Evolutionary conservation across 2,113 vertebrate species (phyloP), one percentile per base, ranked within the genome.

Genomic region (Ranitomeya variabilis): DNA sequence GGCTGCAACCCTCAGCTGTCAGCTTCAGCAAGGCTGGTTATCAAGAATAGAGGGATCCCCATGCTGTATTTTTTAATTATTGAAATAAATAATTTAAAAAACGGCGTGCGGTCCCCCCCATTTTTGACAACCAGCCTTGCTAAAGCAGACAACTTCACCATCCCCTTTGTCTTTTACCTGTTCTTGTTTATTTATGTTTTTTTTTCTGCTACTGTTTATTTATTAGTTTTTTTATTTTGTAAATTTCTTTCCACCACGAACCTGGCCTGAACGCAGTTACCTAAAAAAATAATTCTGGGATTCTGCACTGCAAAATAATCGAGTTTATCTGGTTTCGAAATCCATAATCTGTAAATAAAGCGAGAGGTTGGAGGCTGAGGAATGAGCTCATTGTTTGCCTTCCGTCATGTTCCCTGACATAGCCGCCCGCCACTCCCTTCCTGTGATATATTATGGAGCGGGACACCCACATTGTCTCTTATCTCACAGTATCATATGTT

Each of bases 301-400:
- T 67, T 69, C 12, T 67, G 19, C 13, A n/a, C 45, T 19, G 5
- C 54, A 54, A 51, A 73, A 76, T 60, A 52, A 86, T 86, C 19
- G 23, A 10, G 54, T 76, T 45, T 86, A 31, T 86, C 71, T 77
- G 71, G 14, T 59, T 76, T 74, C 37, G 11, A 12, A 19, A 76
- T 11, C 76, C 19, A 4, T 79, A 62, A 23, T 78, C 59, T 86
- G 73, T 86, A 78, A 86, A 64, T 77, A 86, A 60, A 86, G 69
- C 37, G 14, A n/a, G 55, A 76, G 14, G 9, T 86, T 19, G 11
- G 73, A 59, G 64, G 23, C 59, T 93, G 93, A 91, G 91, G 90
- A 93, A 92, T 92, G 88, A 91, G 90, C 91, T 93, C 94, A 93
- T 90, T 93, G 91, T 90, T 94, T 92, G 93, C 92, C 91, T 91